Evolutionary conservation across 2,888 invertebrate genomes (phyloP).

Genomic region (Stenoptilia bipunctidactyla): DNA sequence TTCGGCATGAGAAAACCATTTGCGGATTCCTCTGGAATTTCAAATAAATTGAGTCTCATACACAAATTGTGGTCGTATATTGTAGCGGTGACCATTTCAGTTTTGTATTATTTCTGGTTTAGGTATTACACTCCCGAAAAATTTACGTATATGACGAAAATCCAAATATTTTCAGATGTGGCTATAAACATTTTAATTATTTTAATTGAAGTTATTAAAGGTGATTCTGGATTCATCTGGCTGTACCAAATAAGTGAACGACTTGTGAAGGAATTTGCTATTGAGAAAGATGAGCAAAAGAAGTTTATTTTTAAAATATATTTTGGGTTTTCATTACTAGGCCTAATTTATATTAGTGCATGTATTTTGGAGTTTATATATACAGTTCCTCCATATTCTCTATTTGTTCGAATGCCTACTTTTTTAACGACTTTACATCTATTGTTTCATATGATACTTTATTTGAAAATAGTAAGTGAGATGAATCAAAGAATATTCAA

Average conservation of each 20-base stretch:
- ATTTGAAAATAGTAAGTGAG: background rate
- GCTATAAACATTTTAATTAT: background rate
- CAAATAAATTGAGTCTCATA: too few relatives aligned
- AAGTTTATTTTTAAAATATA: too few relatives aligned
- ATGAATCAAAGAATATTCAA: background rate
- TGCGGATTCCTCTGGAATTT: too few relatives aligned
- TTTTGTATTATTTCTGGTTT: too few relatives aligned
- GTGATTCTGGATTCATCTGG: background rate
- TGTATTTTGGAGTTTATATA: background rate
- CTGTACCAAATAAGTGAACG: background rate
- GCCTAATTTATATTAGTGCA: too few relatives aligned
- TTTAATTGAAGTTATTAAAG: background rate
- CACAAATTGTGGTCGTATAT: too few relatives aligned
- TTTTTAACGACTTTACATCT: background rate
- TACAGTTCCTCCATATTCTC: background rate
- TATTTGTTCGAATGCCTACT: background rate
- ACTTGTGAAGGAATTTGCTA: background rate
- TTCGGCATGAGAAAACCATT: too few relatives aligned
- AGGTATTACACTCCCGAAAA: too few relatives aligned
- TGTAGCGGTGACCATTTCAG: too few relatives aligned
- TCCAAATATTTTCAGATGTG: background rate
- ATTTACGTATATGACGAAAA: background rate
- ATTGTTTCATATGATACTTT: background rate
- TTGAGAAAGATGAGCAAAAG: too few relatives aligned
- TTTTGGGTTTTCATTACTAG: too few relatives aligned